Evolutionary conservation across 2,797 vertebrate genomes (phyloP).

Genomic region (Anolis apletophallus): DNA sequence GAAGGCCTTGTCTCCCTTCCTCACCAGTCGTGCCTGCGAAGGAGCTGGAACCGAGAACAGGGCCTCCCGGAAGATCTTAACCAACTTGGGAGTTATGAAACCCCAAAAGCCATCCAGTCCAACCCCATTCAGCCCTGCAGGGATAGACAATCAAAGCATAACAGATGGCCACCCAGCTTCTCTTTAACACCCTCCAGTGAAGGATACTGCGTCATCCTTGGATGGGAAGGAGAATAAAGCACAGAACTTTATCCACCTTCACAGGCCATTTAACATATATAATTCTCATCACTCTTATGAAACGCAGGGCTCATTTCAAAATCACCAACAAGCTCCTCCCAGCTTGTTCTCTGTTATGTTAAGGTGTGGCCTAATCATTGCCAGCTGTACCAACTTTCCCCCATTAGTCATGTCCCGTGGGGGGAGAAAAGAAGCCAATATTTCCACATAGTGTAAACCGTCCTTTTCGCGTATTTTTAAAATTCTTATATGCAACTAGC

Average conservation of each 20-base stretch:
- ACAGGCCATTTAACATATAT: neutral
- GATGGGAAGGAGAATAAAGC: neutral
- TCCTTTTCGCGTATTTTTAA: neutral
- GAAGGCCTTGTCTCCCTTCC: no score
- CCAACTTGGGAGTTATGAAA: neutral
- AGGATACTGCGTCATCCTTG: no score
- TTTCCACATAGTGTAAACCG: neutral
- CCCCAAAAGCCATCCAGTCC: no score
- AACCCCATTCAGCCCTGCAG: no score
- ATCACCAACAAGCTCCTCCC: neutral
- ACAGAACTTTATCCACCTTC: neutral
- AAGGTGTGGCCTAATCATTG: conserved; percentile 24
- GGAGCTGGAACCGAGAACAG: no score
- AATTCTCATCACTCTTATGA: neutral
- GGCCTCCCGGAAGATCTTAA: no score
- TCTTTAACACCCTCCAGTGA: no score
- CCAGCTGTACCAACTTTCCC: conserved; percentile 1
- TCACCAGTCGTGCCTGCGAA: no score
- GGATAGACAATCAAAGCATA: no score
- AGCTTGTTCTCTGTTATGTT: neutral
- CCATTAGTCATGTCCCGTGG: neutral
- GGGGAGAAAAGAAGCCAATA: neutral
- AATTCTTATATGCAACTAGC: neutral
- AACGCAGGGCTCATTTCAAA: neutral
- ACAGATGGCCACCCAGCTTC: no score